Base-by-base conservation (phyloP, 1,140 invertebrate species). In the Dendroctonus ponderosae region DNA sequence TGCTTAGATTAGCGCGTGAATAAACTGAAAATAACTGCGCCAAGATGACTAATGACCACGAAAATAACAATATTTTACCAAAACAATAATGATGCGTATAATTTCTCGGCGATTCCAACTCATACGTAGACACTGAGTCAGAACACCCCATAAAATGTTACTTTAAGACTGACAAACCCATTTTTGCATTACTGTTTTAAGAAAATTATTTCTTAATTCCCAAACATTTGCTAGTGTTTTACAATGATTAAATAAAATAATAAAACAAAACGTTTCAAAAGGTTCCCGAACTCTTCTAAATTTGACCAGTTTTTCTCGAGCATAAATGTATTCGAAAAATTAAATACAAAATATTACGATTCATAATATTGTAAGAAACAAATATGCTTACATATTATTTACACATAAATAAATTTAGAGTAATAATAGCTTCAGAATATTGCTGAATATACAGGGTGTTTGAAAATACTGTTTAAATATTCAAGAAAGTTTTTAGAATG, bases 21-120 rank as follows among this genome's bases (percentile, higher is more conserved):
- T 38, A 57, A 58, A 43, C 40, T 39, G 5, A 43, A 54, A 63
- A 54, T 52, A 63, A 26, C n/a, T 7, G 40, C 11, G 38, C 5
- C 9, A 56, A 56, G 5, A n/a, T 63, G 62, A 63, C 7, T 63
- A 63, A 63, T 52, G 48, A 63, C 9, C 8, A 39, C 37, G n/a
- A 63, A 63, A 63, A 63, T 63, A 63, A 63, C 62, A 38, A 54
- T 51, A 62, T 50, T 7, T 26, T 4, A 62, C 49, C 59, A 62
- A 63, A 63, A 63, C 62, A 63, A 63, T 54, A 38, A 52, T 42
- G 38, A 38, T 46, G 9, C 5, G n/a, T 15, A 51, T 51, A 56
- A 56, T n/a, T 39, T 63, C 42, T 46, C 51, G 51, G 62, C 26
- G 51, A 63, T 63, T 63, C 62, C 62, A 54, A 40, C 38, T 46